Evolutionary conservation across 1,140 invertebrate genomes (phyloP), one percentile per base, ranked within the genome.

Genomic region (Zelostemma sp.): DNA sequence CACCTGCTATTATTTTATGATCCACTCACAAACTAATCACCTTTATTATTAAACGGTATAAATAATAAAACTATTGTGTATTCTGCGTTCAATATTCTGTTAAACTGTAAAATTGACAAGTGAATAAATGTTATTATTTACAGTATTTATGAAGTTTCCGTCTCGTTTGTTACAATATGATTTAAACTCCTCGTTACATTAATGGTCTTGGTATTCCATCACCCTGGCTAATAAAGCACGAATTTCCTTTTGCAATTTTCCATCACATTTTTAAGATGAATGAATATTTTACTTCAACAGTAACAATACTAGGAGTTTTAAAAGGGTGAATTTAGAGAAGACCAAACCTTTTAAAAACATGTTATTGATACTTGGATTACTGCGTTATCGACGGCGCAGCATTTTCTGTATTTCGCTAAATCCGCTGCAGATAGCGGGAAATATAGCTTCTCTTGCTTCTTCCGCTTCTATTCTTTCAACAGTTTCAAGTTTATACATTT

Each of bases 41-140:
- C 73, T 81, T 79, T 75, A 82, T 81, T 79, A 80, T 76, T 77
- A 76, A 79, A 77, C 54, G 62, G 80, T 77, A 79, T 50, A 66
- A 68, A 66, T 69, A 54, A 61, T 45, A 60, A 76, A 77, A 76
- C 75, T 77, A 79, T 81, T 81, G 76, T 83, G 70, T 81, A 82
- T 71, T 79, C 74, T 73, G 64, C 74, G 76, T 76, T 82, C 77
- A 72, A 71, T 77, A 79, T 67, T 71, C 64, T 80, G 77, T 83
- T 81, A 81, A 69, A 77, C 64, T 82, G 81, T 83, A 81, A 80
- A 82, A 81, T 81, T 80, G 75, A 82, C 79, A 79, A 80, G 77
- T 75, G 66, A 82, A 83, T 80, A 82, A 83, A 83, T 80, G 78
- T 81, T 75, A 79, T 82, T 82, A 81, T 82, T 81, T 81, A 80